Evolutionary conservation across 2,113 vertebrate genomes (phyloP), one percentile per base, ranked within the genome.

Genomic region (Tor tambroides): DNA sequence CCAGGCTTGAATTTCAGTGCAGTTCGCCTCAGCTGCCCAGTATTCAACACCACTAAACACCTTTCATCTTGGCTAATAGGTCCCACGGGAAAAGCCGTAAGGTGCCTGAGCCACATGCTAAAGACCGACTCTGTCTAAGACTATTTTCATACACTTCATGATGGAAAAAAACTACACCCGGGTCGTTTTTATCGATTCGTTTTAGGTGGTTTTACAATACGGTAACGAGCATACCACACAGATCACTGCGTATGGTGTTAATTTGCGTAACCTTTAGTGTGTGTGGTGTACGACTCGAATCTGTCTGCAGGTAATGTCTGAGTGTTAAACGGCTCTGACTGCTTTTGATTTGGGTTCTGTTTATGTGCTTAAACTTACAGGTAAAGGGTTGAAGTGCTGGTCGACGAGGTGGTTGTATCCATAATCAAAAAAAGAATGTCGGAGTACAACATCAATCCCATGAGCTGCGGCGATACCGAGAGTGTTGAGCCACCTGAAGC

Each of bases 381-480:
- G 98, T 91, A 99, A 93, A 65, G 98, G 98, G 92, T 98, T 98
- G 93, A 99, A 99, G 92, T 99, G 95, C 95, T 99, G 98, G 92
- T 99, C 98, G 92, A 99, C 97, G n/a, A 99, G 93, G 89, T 97
- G 97, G 85, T 97, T 97, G 93, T 97, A 99, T 89, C 98, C 97
- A 0, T 99, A 97, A 94, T 99, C 97, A 21, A 99, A 98, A 94
- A 99, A 99, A 30, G 98, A 98, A 80, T 98, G 97, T 86, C 98
- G 96, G 87, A 99, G 95, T 89, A 99, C 97, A 69, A 98, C 98
- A 23, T 99, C 97, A 19, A 99, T 96, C 82, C 98, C 98, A 88
- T 96, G 96, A 92, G 96, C 93, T 85, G 98, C 97, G 90, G 98
- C 95, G 95, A 99, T 96, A 38, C 98, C 98, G 90, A 99, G 94